Evolutionary conservation across 1,140 invertebrate genomes (phyloP).

Genomic region (Drosophila mojavensis): DNA sequence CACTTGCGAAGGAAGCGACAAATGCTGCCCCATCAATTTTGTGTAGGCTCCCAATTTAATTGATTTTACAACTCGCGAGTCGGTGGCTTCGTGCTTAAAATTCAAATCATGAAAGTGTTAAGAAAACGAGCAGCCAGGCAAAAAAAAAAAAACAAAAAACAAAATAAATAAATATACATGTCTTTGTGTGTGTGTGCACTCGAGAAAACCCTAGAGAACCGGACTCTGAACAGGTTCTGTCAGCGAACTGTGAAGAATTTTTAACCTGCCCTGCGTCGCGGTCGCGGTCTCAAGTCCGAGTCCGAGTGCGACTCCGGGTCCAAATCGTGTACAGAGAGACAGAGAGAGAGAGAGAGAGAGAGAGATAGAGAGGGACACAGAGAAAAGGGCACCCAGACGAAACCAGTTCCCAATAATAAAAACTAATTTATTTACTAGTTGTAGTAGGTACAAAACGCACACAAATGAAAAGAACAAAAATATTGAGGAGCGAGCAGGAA

Average conservation of each 20-base stretch:
- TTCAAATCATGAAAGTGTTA: conserved; percentile 80
- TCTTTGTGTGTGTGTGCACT: too few species aligned
- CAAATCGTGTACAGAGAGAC: conserved; percentile 22
- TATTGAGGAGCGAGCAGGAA: neutral
- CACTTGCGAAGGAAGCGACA: conserved; percentile 41
- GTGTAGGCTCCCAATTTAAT: conserved; percentile 63
- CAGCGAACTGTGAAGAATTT: conserved; percentile 78
- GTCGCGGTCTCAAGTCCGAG: conserved; percentile 11
- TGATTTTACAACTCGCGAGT: conserved; percentile 57
- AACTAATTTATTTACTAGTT: conserved; percentile 81
- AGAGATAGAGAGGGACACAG: neutral
- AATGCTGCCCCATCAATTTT: conserved; percentile 39
- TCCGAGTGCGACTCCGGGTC: conserved; percentile 17
- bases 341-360: conserved; percentile 8
- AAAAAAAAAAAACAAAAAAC: conserved; percentile 11
- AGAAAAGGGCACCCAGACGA: conserved; percentile 33
- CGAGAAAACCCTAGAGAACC: conserved; percentile 44
- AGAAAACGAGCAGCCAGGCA: conserved; percentile 52
- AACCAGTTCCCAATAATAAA: conserved; percentile 80
- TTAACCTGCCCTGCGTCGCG: conserved; percentile 57
- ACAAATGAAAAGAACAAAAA: conserved; percentile 16
- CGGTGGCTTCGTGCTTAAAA: conserved; percentile 34
- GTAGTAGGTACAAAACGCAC: conserved; percentile 71
- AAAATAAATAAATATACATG: neutral
- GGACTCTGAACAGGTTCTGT: conserved; percentile 73